Conservation (phyloP, 1,140 invertebrate genomes). For the Lineus longissimus region DNA sequence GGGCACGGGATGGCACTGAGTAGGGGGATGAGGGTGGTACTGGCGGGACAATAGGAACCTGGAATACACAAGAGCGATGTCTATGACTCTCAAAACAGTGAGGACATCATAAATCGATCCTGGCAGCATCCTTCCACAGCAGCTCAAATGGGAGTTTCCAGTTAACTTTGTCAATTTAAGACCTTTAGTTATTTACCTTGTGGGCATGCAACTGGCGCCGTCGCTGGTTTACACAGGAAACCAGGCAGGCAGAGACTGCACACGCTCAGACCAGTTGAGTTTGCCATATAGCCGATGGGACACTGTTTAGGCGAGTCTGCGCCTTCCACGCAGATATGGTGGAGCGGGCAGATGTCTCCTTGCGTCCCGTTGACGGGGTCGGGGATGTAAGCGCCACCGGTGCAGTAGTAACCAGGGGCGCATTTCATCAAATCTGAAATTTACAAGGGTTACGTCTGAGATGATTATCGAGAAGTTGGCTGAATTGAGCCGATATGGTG, state of each 20-base stretch:
- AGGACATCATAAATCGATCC: too few species aligned
- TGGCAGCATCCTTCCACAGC: too few species aligned
- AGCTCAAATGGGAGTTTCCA: too few species aligned
- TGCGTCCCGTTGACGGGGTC: conserved; percentile 29
- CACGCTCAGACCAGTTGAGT: conserved; percentile 36
- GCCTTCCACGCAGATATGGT: conserved; percentile 34
- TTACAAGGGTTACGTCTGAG: too few species aligned
- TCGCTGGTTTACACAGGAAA: conserved; percentile 35
- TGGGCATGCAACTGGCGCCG: conserved; percentile 37
- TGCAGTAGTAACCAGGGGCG: conserved; percentile 43
- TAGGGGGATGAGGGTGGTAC: conserved; percentile 29
- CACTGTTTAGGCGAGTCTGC: conserved; percentile 30
- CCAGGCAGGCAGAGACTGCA: conserved; percentile 39
- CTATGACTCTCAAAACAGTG: too few species aligned
- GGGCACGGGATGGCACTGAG: conserved; percentile 32
- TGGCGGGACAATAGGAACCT: conserved; percentile 45
- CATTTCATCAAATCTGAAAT: conserved; percentile 20
- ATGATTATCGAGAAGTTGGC: too few species aligned
- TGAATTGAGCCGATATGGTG: too few species aligned
- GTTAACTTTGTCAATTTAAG: too few species aligned
- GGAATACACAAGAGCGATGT: conserved; percentile 11
- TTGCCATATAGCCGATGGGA: conserved; percentile 38
- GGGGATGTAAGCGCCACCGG: conserved; percentile 32
- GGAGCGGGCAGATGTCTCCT: conserved; percentile 42
- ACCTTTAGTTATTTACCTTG: conserved; percentile 27